Evolutionary conservation across 2,888 invertebrate genomes (phyloP), one percentile per base, ranked within the genome.

Genomic region (Gerris lacustris): DNA sequence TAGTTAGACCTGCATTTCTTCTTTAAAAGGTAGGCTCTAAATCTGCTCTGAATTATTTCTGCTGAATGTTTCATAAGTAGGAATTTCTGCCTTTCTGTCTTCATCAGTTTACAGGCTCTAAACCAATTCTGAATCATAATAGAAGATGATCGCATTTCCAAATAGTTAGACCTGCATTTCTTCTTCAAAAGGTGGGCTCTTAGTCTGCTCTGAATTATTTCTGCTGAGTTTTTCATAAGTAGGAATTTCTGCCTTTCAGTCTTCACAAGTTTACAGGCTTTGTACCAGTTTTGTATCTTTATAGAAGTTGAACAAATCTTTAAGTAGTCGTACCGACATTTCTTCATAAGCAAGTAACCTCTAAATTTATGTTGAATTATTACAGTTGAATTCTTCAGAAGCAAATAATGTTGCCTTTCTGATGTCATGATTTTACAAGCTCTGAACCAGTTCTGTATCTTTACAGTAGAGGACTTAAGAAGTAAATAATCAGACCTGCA

Each of bases 391-490:
- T 6, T 55, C 9, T 62, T 44, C 2, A 44, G 5, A 7, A 9
- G 9, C 15, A 55, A 55, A 55, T 55, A 47, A 45, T n/a, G 67
- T 1, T 75, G 62, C 63, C 80, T 79, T 45, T 69, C 73, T 44
- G 76, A 75, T 18, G 73, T 74, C 5, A 77, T 77, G 2, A 76
- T 74, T 69, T 75, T 77, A 71, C 80, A 80, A 74, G 82, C 82
- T 74, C 77, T 81, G 76, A 83, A 85, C 81, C 83, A 84, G 15
- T 77, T 79, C 77, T 87, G 85, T 69, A 88, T 83, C 74, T 78
- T 82, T 0, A 79, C 69, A 6, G 82, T 82, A n/a, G 84, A 83
- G 0, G 70, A 76, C 76, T 83, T 82, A 69, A 78, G 76, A 71
- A 76, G 63, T 6, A 76, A 67, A 72, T 75, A 80, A 31, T 69